phyloP scores from a whole-genome alignment of 1,140 invertebrate species.

The Adoxophyes honmai region DNA sequence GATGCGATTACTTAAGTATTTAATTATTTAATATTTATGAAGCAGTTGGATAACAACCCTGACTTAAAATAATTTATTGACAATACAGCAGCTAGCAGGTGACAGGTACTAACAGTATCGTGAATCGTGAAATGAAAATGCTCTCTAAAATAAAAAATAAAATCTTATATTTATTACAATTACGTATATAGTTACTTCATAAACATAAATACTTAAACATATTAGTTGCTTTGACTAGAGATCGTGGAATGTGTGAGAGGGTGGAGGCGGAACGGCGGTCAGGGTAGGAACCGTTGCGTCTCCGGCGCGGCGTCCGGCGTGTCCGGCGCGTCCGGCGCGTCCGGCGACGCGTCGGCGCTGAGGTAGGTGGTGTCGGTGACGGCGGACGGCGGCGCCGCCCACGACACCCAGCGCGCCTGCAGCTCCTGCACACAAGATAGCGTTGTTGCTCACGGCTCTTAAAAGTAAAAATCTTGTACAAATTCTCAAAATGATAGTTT shows the following conservation, averaged over 20 bases:
- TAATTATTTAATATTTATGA: too few species aligned
- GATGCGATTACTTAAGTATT: too few species aligned
- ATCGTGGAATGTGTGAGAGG: not conserved
- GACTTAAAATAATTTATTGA: too few species aligned
- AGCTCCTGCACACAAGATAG: not conserved
- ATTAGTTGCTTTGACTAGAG: slow-evolving; percentile 7
- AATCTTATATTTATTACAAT: not conserved
- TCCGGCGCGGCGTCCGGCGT: slow-evolving; percentile 4
- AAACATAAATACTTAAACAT: slow-evolving; percentile 2
- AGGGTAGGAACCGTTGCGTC: not conserved
- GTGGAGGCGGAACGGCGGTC: not conserved
- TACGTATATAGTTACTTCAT: not conserved
- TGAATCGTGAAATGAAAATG: too few species aligned
- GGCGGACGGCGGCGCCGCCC: slow-evolving; percentile 50
- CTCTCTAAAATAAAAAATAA: too few species aligned
- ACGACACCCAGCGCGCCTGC: slow-evolving; percentile 53
- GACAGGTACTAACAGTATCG: too few species aligned
- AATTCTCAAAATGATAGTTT: too few species aligned
- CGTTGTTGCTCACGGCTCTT: too few species aligned
- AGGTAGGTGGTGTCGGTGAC: slow-evolving; percentile 65
- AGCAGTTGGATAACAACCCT: too few species aligned
- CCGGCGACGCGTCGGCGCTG: slow-evolving; percentile 43
- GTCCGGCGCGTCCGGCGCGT: slow-evolving; percentile 41
- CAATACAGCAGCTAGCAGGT: too few species aligned
- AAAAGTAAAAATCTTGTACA: too few species aligned